Conservation (phyloP, 2,113 vertebrate species). For the Sisor rabdophorus region DNA sequence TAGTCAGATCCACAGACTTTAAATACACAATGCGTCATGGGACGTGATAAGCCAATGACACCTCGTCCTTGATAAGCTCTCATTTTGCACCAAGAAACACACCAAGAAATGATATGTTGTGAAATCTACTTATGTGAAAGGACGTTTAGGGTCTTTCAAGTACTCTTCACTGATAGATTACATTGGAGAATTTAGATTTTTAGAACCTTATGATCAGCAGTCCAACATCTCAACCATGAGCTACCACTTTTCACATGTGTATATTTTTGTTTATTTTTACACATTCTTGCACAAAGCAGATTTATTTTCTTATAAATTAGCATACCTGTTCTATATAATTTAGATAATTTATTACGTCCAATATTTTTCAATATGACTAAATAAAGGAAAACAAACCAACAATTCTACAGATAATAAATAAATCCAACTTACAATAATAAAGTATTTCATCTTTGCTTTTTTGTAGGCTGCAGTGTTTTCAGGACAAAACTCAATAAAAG, state of each 20-base stretch:
- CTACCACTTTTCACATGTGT: neutral
- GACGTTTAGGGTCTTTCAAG: neutral
- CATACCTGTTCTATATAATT: neutral
- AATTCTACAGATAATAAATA: neutral
- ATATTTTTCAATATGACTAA: neutral
- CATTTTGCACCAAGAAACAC: conserved; percentile 21
- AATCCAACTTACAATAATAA: neutral
- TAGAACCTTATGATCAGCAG: too few species aligned
- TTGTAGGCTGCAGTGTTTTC: neutral
- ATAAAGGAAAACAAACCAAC: neutral
- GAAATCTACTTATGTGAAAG: conserved; percentile 5
- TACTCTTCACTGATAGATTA: neutral
- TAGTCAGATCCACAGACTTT: conserved; percentile 38
- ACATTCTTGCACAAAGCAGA: neutral
- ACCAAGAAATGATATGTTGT: conserved; percentile 20
- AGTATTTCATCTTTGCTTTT: too few species aligned
- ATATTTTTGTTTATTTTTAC: too few species aligned
- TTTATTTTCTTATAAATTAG: neutral
- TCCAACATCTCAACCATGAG: too few species aligned
- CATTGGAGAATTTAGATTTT: neutral
- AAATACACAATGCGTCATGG: conserved; percentile 37
- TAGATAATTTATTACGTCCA: neutral
- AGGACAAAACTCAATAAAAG: neutral
- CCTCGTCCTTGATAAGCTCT: conserved; percentile 35
- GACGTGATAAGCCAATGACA: conserved; percentile 41